Percentiles rank a stretch among this genome's conserved stretches.
Evolutionary conservation across 2,888 invertebrate genomes (phyloP).

Genomic region (Drosophila prostipennis): DNA sequence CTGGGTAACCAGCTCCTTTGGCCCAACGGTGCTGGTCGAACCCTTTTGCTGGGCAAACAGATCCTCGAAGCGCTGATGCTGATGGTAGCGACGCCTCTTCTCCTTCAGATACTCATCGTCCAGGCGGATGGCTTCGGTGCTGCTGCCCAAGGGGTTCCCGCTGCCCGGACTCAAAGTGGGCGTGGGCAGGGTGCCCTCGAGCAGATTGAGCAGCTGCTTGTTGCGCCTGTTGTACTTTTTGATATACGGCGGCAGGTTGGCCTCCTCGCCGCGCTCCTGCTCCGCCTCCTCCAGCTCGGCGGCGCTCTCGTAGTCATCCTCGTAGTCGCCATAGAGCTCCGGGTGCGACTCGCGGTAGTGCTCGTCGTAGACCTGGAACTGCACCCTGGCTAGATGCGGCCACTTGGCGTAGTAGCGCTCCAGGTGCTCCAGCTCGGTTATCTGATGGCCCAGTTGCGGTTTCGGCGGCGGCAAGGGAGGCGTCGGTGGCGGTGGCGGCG

Average conservation of each 20-base stretch:
- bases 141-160: background rate
- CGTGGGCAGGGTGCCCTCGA: constrained; percentile 81
- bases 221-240: constrained; percentile 83
- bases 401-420: constrained; percentile 83
- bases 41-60: constrained; percentile 71
- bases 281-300: constrained; percentile 72
- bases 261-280: constrained; percentile 68
- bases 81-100: constrained; percentile 76
- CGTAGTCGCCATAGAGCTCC: constrained; percentile 71
- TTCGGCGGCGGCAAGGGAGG: constrained; percentile 62
- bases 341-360: constrained; percentile 73
- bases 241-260: constrained; percentile 83
- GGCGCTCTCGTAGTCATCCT: constrained; percentile 73
- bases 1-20: background rate
- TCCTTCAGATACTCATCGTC: constrained; percentile 79
- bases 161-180: constrained; percentile 7
- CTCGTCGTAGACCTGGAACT: constrained; percentile 80
- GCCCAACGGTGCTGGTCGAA: background rate
- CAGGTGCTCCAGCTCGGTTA: constrained; percentile 79
- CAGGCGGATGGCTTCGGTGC: constrained; percentile 52
- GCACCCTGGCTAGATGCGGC: constrained; percentile 83
- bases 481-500: constrained; percentile 35
- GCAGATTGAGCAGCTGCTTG: constrained; percentile 82
- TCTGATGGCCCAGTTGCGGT: constrained; percentile 77
- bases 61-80: constrained; percentile 70